Evolutionary conservation across 2,113 vertebrate species (phyloP), one percentile per base, ranked within the genome.

Genomic region (Nesoenas mayeri): DNA sequence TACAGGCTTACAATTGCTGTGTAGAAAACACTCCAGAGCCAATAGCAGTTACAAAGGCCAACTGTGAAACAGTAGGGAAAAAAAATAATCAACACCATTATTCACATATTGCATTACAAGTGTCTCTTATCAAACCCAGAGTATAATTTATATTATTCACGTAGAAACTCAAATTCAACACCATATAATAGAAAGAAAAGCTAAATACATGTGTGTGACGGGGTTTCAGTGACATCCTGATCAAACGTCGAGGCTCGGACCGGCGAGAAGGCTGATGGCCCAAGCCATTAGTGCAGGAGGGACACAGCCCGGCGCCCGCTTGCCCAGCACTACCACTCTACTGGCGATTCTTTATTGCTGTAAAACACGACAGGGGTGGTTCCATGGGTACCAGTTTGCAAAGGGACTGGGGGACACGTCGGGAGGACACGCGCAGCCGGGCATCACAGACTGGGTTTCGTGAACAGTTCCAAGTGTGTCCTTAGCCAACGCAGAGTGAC

Each of bases 61-160:
- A 98, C 96, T 97, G 97, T 98, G 98, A 98, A 98, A 97, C 95
- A 96, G 97, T 82, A 98, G 97, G 97, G 97, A 96, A 97, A 94
- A 96, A 94, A 86, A 96, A 97, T 95, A 97, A 97, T 95, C 97
- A 97, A 98, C 97, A 96, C 91, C 96, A 97, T 97, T 98, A 98
- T 98, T 98, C 98, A 98, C 98, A 98, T 91, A 97, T 96, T 97
- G 97, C 96, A 97, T 97, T 95, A 93, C 89, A 97, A 97, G 94
- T 96, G 96, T 95, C 95, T 96, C 92, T 95, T 94, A 56, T 91
- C 84, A 94, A 96, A 96, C 85, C 67, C 96, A 85, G 96, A 97
- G 94, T 95, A 97, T 97, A 96, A 98, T 95, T 97, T 97, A 97
- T 96, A 97, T 96, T 95, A 97, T 97, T 97, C 94, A 74, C 92